A percentile compares a stretch with the other conserved stretches of the same genome.
Evolutionary conservation across 2,888 invertebrate genomes (phyloP).

Genomic region (Leptinotarsa juncta): DNA sequence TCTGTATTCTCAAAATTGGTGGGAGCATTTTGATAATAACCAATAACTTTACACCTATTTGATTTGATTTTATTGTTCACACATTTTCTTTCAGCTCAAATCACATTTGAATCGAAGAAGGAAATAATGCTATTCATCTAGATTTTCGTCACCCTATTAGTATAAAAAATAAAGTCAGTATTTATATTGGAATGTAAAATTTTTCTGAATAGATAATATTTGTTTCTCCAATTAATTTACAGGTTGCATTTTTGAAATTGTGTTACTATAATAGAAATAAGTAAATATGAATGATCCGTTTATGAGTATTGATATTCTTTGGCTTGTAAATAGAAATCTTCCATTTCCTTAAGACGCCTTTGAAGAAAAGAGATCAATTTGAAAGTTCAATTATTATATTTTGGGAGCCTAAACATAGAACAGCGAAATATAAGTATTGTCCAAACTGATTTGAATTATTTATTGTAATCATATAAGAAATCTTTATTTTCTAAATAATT

Average conservation of each 20-base stretch:
- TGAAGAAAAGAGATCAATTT: conserved; percentile 35
- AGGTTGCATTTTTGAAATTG: no score
- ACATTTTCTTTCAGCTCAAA: background rate
- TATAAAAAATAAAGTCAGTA: background rate
- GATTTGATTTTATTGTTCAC: no score
- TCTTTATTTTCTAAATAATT: conserved; percentile 43
- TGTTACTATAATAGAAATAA: background rate
- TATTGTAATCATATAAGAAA: conserved; percentile 37
- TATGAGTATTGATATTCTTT: conserved; percentile 46
- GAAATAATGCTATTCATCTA: background rate
- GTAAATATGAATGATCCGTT: conserved; percentile 31
- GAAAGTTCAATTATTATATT: conserved; percentile 38
- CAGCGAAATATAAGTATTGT: conserved; percentile 55
- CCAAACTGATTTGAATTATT: conserved; percentile 39
- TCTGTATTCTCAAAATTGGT: no score
- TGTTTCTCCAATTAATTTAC: no score
- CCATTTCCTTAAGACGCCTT: conserved; percentile 52
- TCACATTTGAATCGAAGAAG: background rate
- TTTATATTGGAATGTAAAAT: background rate
- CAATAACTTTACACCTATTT: no score
- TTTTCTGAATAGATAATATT: background rate
- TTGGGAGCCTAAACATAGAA: conserved; percentile 56
- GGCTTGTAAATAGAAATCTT: conserved; percentile 59
- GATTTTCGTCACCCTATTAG: background rate
- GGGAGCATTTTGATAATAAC: no score